A percentile compares a stretch with the other conserved stretches of the same genome.
phyloP scores from a whole-genome alignment of 2,888 invertebrate genomes.

The Odiellus spinosus region DNA sequence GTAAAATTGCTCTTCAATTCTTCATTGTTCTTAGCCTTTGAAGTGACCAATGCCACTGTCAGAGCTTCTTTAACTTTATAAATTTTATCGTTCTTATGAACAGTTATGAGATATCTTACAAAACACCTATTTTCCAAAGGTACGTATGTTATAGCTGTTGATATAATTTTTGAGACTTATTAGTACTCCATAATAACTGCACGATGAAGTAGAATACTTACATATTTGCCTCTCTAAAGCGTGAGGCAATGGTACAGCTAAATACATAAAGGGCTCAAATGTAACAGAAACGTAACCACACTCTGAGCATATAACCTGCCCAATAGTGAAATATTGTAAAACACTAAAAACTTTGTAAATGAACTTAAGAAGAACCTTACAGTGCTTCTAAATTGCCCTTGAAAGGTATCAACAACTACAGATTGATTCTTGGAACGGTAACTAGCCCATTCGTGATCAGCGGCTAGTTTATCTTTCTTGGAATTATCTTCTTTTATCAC shows the following conservation, averaged over 20 bases:
- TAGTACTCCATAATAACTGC: neutral
- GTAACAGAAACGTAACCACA: slow-evolving; percentile 45
- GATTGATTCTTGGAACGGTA: slow-evolving; percentile 41
- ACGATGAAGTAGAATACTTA: slow-evolving; percentile 28
- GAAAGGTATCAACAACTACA: slow-evolving; percentile 44
- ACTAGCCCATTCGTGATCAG: slow-evolving; percentile 40
- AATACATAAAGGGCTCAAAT: slow-evolving; percentile 49
- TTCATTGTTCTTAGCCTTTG: slow-evolving; percentile 22
- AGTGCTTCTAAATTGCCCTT: slow-evolving; percentile 47
- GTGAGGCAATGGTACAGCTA: slow-evolving; percentile 46
- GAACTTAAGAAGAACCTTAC: slow-evolving; percentile 29
- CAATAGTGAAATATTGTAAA: slow-evolving; percentile 13
- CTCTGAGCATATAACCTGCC: slow-evolving; percentile 42
- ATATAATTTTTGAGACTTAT: slow-evolving; percentile 9
- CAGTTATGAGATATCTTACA: slow-evolving; percentile 37
- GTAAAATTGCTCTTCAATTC: slow-evolving; percentile 10
- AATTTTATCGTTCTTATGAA: slow-evolving; percentile 41
- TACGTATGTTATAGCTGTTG: slow-evolving; percentile 38
- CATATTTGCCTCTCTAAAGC: slow-evolving; percentile 43
- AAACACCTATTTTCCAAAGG: slow-evolving; percentile 33
- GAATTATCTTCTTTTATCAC: too few species aligned
- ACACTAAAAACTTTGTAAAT: too few species aligned
- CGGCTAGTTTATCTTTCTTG: slow-evolving; percentile 26
- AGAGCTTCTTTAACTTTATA: slow-evolving; percentile 39
- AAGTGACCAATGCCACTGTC: slow-evolving; percentile 25